phyloP scores from a whole-genome alignment of 2,888 invertebrate genomes.

The Diarsia rubi region DNA sequence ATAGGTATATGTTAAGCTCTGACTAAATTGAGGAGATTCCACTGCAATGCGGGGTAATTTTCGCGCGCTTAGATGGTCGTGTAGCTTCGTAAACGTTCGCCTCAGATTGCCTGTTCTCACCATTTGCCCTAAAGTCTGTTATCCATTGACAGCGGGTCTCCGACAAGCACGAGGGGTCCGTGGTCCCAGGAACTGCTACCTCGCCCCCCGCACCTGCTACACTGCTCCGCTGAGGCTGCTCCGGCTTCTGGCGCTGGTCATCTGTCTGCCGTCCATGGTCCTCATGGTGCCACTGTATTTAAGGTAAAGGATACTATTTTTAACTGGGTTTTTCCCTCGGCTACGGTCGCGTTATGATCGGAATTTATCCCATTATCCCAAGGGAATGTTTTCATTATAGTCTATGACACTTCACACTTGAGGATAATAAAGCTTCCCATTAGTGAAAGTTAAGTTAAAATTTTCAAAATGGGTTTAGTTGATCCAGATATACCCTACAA shows the following conservation, averaged over 20 bases:
- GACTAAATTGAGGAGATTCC: too few relatives aligned
- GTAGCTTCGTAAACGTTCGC: background rate
- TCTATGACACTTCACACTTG: too few relatives aligned
- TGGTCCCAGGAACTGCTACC: slow-evolving; percentile 72
- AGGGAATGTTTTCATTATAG: too few relatives aligned
- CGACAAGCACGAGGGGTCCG: slow-evolving; percentile 52
- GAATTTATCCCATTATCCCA: too few relatives aligned
- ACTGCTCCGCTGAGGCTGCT: slow-evolving; percentile 91
- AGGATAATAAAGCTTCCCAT: too few relatives aligned
- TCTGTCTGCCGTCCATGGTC: slow-evolving; percentile 92
- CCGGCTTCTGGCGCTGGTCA: slow-evolving; percentile 92
- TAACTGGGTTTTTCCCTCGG: too few relatives aligned
- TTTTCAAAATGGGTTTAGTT: too few relatives aligned
- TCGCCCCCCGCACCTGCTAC: slow-evolving; percentile 78
- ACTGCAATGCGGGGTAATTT: too few relatives aligned
- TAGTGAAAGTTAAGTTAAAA: too few relatives aligned
- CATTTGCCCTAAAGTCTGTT: background rate
- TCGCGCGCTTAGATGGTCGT: background rate
- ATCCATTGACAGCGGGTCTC: slow-evolving; percentile 71
- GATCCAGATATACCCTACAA: too few relatives aligned
- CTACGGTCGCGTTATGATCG: too few relatives aligned
- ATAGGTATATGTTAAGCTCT: background rate
- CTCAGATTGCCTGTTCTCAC: background rate
- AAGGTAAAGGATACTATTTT: slow-evolving; percentile 82
- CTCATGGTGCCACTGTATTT: slow-evolving; percentile 93